These are phyloP conservation scores for Calycopis cecrops DNA, from an alignment of 1,140 invertebrate genomes.

Conservation along the genomic window DNA sequence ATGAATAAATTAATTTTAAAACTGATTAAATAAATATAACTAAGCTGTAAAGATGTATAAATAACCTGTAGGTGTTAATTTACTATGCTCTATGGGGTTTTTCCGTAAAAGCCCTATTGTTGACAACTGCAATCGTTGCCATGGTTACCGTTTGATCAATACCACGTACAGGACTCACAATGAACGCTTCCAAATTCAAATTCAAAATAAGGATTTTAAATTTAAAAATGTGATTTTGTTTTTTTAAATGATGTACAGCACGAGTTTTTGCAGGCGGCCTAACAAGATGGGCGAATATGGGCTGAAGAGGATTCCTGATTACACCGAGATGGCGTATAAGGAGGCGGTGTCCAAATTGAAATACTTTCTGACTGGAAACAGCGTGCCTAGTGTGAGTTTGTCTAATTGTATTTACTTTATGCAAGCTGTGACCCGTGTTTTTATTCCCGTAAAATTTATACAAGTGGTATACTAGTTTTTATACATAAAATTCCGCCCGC, in stretches of 20 bases:
- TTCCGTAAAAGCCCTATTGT: not conserved
- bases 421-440: too few relatives aligned
- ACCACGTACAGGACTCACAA: constrained; percentile 13
- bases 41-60: too few relatives aligned
- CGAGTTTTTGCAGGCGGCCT: constrained; percentile 53
- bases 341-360: constrained; percentile 87
- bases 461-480: too few relatives aligned
- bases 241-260: constrained; percentile 45
- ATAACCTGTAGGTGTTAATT: not conserved
- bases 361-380: constrained; percentile 85
- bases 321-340: constrained; percentile 86
- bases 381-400: constrained; percentile 76
- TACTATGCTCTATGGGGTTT: not conserved
- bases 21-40: too few relatives aligned
- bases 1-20: too few relatives aligned
- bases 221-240: constrained; percentile 29
- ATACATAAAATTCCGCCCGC: too few relatives aligned
- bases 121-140: constrained; percentile 36
- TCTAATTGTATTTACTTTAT: not conserved
- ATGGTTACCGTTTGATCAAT: constrained; percentile 45
- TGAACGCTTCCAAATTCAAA: constrained; percentile 31
- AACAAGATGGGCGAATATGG: constrained; percentile 70
- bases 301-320: constrained; percentile 80
- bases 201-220: constrained; percentile 20
- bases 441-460: too few relatives aligned